Evolutionary conservation across 2,888 invertebrate genomes (phyloP).

Genomic region (Nomada ruficornis): DNA sequence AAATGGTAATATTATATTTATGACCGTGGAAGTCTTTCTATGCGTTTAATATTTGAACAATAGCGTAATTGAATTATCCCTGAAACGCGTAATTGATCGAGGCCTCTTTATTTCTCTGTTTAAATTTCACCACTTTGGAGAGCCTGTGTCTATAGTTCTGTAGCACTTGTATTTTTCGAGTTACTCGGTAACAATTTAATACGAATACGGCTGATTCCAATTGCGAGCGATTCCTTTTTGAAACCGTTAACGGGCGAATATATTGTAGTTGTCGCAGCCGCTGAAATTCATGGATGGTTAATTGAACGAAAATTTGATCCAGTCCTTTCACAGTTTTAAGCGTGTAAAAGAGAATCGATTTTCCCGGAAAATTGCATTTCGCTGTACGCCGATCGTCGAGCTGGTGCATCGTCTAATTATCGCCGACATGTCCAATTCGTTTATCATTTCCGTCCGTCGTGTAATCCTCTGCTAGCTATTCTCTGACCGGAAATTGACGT

Average conservation of each 20-base stretch:
- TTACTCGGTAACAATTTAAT: not conserved
- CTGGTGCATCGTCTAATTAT: slow-evolving; percentile 33
- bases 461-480: slow-evolving; percentile 38
- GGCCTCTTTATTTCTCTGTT: too few species aligned
- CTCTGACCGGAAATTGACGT: slow-evolving; percentile 60
- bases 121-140: too few species aligned
- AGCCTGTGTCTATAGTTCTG: too few species aligned
- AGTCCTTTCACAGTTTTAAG: not conserved
- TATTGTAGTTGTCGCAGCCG: not conserved
- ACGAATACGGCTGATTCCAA: too few species aligned
- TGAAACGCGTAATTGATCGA: too few species aligned
- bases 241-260: not conserved
- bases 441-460: slow-evolving; percentile 37
- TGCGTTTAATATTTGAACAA: too few species aligned
- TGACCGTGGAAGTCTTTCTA: too few species aligned
- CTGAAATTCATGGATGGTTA: not conserved
- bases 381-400: not conserved
- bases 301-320: slow-evolving; percentile 1
- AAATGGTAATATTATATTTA: too few species aligned
- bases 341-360: slow-evolving; percentile 12
- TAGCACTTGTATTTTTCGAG: too few species aligned
- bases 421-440: slow-evolving; percentile 44
- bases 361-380: not conserved
- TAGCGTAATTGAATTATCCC: too few species aligned
- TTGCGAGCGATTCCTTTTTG: slow-evolving; percentile 13